phyloP scores from a whole-genome alignment of 1,140 invertebrate species.

The Drosophila pruinosa region DNA sequence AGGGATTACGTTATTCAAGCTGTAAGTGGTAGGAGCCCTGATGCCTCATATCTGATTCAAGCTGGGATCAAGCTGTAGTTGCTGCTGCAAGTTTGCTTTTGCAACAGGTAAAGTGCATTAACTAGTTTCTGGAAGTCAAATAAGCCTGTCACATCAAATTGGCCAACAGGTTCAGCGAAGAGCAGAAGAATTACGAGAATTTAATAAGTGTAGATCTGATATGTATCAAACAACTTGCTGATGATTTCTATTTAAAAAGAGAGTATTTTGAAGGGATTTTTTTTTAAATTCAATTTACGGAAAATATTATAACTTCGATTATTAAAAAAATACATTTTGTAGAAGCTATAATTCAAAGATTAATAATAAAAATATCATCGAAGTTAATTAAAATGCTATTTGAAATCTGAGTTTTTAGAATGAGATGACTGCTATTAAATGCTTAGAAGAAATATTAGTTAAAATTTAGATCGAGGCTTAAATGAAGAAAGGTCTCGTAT shows the following conservation, averaged over 20 bases:
- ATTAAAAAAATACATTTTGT: too few relatives aligned
- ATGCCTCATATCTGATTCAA: conserved; percentile 39
- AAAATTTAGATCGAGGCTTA: too few relatives aligned
- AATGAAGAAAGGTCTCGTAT: not conserved
- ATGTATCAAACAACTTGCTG: conserved; percentile 8
- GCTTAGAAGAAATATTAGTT: too few relatives aligned
- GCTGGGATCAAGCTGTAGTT: not conserved
- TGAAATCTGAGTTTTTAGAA: too few relatives aligned
- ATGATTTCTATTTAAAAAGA: too few relatives aligned
- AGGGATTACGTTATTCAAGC: conserved; percentile 60
- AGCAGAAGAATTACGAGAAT: not conserved
- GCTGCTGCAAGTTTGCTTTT: not conserved
- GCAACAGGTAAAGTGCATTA: conserved; percentile 43
- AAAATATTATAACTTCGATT: too few relatives aligned
- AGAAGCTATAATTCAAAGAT: too few relatives aligned
- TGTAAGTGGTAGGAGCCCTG: conserved; percentile 17
- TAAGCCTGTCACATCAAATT: conserved; percentile 25
- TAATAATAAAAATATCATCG: too few relatives aligned
- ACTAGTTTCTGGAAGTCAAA: conserved; percentile 46
- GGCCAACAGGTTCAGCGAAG: conserved; percentile 29
- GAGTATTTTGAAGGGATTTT: too few relatives aligned
- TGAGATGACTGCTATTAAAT: too few relatives aligned
- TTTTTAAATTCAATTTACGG: too few relatives aligned
- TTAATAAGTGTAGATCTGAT: not conserved
- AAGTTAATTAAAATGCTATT: too few relatives aligned